Evolutionary conservation across 1,140 invertebrate species (phyloP), one percentile per base, ranked within the genome.

Genomic region (Conus ventricosus): DNA sequence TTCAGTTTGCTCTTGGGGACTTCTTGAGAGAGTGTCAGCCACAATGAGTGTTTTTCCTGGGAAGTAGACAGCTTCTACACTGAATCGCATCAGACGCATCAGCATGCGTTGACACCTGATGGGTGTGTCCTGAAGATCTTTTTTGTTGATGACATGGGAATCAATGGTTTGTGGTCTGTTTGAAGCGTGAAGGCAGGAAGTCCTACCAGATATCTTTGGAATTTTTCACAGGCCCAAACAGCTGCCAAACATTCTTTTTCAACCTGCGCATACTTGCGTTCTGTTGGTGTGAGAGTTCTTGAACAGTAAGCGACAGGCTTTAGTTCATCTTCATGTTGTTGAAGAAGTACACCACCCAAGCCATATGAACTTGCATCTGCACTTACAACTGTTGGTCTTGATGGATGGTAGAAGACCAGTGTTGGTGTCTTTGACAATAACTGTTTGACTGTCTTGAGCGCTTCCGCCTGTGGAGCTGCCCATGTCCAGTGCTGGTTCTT

Each of bases 151-250:
- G n/a, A n/a, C 8, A 92, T 17, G 1, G 88, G 89, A n/a, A 94
- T 90, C 54, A 95, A 84, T 2, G 94, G 94, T 86, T 94, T 93
- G 54, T 95, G 93, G 87, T 95, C 94, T 13, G 93, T 95, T 75
- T 83, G 6, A 4, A 95, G 82, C 55, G 80, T 85, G 53, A 93
- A 90, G n/a, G 76, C 6, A 91, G 89, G 53, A 90, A 92, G 83
- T 94, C 96, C 83, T 89, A 91, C 94, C 6, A 96, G 85, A 90
- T 95, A 96, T 82, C 95, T 90, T 20, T 95, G 91, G 92, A 96
- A 96, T 91, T 95, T 95, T 4, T 60, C 57, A 60, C 57, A 60
- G 0, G 57, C 57, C 57, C 57, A 60, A n/a, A 60, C 57, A 2
- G 57, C 1, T 60, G 57, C 57, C 57, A 60, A 60, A 60, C 57